phyloP scores from a whole-genome alignment of 2,888 invertebrate species.

The Caenorhabditis sp. region DNA sequence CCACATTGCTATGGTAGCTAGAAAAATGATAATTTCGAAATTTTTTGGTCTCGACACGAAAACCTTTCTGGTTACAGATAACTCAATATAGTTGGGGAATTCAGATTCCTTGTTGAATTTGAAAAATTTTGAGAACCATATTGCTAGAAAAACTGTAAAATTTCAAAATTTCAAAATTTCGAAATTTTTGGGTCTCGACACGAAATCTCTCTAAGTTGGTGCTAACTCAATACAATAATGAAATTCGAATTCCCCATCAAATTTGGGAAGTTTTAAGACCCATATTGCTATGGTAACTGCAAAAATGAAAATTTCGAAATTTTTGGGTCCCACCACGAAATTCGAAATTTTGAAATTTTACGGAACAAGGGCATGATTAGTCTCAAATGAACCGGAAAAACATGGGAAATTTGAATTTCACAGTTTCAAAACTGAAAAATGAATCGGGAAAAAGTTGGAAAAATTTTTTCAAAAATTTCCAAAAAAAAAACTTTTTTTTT shows the following conservation, averaged over 20 bases:
- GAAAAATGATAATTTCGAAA: too few relatives aligned
- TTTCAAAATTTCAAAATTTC: not conserved
- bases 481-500: too few relatives aligned
- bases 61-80: too few relatives aligned
- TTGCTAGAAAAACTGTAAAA: too few relatives aligned
- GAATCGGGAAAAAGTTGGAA: too few relatives aligned
- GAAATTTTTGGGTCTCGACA: not conserved
- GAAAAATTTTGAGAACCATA: not conserved
- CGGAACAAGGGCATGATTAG: not conserved
- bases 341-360: too few relatives aligned
- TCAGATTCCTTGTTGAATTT: too few relatives aligned
- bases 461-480: too few relatives aligned
- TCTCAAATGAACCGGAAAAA: not conserved
- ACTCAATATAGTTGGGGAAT: too few relatives aligned
- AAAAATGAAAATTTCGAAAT: not conserved
- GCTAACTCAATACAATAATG: not conserved
- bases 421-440: too few relatives aligned
- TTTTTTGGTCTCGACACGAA: conserved; percentile 12
- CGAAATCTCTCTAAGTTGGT: not conserved
- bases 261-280: not conserved
- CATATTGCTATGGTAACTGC: not conserved
- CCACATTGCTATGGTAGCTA: too few relatives aligned
- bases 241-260: not conserved
- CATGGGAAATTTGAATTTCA: not conserved
- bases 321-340: not conserved